A percentile compares a stretch with the other conserved stretches of the same genome.
Conservation (phyloP, 2,797 vertebrate species). For the Coluber constrictor region DNA sequence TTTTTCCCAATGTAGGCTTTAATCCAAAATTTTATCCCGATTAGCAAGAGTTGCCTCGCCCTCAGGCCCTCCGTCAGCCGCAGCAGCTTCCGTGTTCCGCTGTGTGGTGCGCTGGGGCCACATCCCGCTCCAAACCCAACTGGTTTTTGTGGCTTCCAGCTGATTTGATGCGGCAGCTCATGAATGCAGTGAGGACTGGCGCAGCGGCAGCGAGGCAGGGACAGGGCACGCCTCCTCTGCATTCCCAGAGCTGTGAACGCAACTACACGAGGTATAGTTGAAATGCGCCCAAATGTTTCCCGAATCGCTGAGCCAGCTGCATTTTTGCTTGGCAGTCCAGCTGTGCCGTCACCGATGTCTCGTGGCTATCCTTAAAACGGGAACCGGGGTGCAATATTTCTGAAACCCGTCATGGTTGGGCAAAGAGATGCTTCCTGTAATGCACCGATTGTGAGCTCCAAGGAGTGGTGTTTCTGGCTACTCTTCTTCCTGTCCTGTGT, state of each 20-base stretch:
- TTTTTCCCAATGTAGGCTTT: background rate
- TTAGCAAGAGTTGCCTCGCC: background rate
- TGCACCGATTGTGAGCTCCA: rapidly evolving
- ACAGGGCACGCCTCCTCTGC: background rate
- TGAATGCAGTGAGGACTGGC: background rate
- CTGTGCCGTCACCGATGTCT: background rate
- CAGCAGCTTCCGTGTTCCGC: background rate
- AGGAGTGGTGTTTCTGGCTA: background rate
- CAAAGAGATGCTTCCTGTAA: background rate
- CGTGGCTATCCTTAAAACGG: background rate
- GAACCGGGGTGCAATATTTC: background rate
- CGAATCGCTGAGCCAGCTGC: background rate
- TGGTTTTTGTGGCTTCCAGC: too few relatives aligned
- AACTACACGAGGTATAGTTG: background rate
- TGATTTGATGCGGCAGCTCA: background rate
- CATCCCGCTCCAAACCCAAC: background rate
- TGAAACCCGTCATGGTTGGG: rapidly evolving
- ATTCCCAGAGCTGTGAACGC: background rate
- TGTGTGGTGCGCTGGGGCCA: background rate
- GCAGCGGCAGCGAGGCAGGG: background rate
- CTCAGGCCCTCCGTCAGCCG: background rate
- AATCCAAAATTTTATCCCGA: background rate
- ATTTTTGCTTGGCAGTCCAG: background rate
- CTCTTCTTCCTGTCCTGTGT: background rate
- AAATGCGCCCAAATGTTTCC: background rate